Conservation (phyloP, 2,888 invertebrate genomes). For the Drosophila tripunctata region DNA sequence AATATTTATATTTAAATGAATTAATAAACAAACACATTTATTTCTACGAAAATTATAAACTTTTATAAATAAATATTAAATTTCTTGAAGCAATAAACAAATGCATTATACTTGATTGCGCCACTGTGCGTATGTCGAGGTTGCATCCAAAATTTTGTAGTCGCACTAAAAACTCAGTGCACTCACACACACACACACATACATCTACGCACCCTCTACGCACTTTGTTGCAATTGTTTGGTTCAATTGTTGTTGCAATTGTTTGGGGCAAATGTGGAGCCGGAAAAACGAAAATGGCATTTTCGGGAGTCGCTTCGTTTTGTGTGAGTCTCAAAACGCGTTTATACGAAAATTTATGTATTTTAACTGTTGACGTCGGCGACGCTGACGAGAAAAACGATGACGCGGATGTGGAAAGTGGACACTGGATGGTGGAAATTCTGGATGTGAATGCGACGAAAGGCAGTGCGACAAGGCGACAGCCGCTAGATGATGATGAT, state of each 20-base stretch:
- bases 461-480: conserved; percentile 66
- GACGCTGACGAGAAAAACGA: conserved; percentile 53
- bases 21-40: no score
- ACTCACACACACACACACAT: conserved; percentile 1
- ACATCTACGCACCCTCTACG: conserved; percentile 12
- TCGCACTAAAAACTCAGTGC: conserved; percentile 22
- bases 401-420: conserved; percentile 63
- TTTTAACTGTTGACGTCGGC: conserved; percentile 72
- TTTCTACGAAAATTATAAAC: no score
- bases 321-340: conserved; percentile 69
- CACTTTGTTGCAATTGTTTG: conserved; percentile 47
- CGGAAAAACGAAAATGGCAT: conserved; percentile 28
- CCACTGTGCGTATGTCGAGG: conserved; percentile 27
- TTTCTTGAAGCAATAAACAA: no score
- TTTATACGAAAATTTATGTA: conserved; percentile 80
- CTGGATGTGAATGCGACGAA: conserved; percentile 53
- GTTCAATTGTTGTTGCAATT: conserved; percentile 28
- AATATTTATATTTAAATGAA: no score
- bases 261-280: conserved; percentile 38
- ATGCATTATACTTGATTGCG: no score
- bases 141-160: conserved; percentile 41
- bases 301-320: conserved; percentile 36
- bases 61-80: no score
- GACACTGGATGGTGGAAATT: conserved; percentile 9
- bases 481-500: conserved; percentile 24